Base-by-base conservation (phyloP, 2,888 invertebrate genomes). In the Ditula angustiorana region DNA sequence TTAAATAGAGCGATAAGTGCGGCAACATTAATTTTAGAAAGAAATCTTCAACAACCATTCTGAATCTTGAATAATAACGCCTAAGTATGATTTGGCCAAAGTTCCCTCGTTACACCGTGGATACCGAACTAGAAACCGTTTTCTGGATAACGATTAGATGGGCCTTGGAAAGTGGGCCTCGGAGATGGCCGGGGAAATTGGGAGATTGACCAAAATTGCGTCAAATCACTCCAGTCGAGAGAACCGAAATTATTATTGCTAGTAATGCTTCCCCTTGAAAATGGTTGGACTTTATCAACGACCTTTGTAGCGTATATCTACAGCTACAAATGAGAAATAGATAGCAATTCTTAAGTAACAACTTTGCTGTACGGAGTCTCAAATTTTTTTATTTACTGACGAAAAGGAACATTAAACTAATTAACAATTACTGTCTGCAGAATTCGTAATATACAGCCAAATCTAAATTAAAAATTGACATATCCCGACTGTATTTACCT, bases 171-270 rank as follows among this genome's bases (percentile, higher is more conserved):
- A 62, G 37, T 56, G 61, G 61, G 55, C 56, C 56, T 62, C 28
- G 11, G 56, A 57, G 56, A 57, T 50, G 30, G 24, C 49, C 41
- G 23, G 28, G 41, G 56, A 62, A 50, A 62, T 62, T 56, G 62
- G 26, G 41, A 62, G 57, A 57, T 62, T 62, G 57, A 62, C 62
- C 62, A 33, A 62, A 62, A 62, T 62, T 62, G 62, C 56, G 61
- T 61, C 61, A 61, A 61, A 37, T 61, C 61, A 56, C 61, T 46
- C 28, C 16, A 24, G 26, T 49, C 13, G 55, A 23, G 61, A 21
- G 55, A 47, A 28, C 47, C 55, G 55, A 46, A 41, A 55, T 55
- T 53, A 61, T 61, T 56, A 61, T 47, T 19, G 47, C 61, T 33
- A 55, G 53, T 41, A 41, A 41, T 19, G 41, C 19, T 41, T 19